phyloP scores from a whole-genome alignment of 2,113 vertebrate species.

The Callocephalon fimbriatum region DNA sequence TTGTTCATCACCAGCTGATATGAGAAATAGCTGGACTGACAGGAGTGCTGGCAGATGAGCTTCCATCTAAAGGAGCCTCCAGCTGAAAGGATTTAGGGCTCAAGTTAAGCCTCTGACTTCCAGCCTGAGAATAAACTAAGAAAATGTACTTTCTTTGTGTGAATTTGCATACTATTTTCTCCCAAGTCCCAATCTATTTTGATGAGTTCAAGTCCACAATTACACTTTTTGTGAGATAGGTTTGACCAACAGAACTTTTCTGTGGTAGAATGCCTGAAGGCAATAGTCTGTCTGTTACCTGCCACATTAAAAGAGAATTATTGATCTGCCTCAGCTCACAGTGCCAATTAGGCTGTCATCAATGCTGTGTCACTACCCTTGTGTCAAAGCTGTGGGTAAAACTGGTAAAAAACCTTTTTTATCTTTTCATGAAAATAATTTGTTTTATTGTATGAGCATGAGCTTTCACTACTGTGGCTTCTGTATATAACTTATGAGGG shows the following conservation, averaged over 20 bases:
- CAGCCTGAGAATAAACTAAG: conserved; percentile 26
- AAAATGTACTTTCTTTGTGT: background rate
- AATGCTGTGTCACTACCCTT: background rate
- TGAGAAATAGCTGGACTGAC: conserved; percentile 52
- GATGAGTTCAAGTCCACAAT: background rate
- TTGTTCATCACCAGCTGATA: conserved; percentile 49
- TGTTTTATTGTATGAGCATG: background rate
- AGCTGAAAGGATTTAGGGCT: conserved; percentile 47
- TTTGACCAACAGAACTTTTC: background rate
- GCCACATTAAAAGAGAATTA: background rate
- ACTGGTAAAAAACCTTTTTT: background rate
- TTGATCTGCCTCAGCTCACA: background rate
- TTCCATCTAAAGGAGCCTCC: conserved; percentile 53
- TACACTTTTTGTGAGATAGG: background rate
- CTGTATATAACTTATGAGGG: background rate
- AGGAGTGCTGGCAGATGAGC: conserved; percentile 3
- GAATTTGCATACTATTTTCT: background rate
- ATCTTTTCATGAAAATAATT: background rate
- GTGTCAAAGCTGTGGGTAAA: background rate
- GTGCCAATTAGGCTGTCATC: background rate
- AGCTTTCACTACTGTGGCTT: background rate
- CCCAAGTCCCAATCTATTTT: background rate
- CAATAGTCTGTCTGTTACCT: background rate
- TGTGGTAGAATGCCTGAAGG: background rate
- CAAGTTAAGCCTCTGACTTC: background rate